These are phyloP conservation scores for Scophthalmus maximus DNA, from an alignment of 2,113 vertebrate species.

Conservation along the genomic window DNA sequence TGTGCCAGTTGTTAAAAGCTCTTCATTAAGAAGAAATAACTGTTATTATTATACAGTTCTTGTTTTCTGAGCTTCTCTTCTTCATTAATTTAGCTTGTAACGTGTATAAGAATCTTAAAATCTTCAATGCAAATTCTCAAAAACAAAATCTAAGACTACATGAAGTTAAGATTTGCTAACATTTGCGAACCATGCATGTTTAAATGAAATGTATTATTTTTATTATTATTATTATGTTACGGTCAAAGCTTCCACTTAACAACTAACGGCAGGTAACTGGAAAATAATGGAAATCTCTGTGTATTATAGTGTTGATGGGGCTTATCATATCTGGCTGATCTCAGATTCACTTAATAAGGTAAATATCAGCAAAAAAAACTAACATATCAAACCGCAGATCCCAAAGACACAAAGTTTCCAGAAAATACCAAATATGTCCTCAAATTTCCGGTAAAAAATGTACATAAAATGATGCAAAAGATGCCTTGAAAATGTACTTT, in stretches of 20 bases:
- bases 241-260: not conserved
- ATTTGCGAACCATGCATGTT: not conserved
- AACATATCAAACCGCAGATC: not conserved
- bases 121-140: not conserved
- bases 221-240: no score
- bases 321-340: not conserved
- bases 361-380: no score
- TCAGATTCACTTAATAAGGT: not conserved
- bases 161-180: not conserved
- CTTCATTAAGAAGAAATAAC: not conserved
- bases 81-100: no score
- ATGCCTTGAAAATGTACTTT: slow-evolving; percentile 1
- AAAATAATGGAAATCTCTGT: not conserved
- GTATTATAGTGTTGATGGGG: not conserved
- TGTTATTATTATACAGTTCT: no score
- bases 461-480: slow-evolving; percentile 3
- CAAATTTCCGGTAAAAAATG: not conserved
- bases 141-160: not conserved
- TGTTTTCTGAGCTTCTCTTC: no score
- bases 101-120: no score
- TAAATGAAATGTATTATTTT: no score
- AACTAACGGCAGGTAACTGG: not conserved
- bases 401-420: not conserved
- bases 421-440: slow-evolving; percentile 26
- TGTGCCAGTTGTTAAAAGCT: not conserved